phyloP scores from a whole-genome alignment of 2,888 invertebrate species.

The Slavum lentiscoides region DNA sequence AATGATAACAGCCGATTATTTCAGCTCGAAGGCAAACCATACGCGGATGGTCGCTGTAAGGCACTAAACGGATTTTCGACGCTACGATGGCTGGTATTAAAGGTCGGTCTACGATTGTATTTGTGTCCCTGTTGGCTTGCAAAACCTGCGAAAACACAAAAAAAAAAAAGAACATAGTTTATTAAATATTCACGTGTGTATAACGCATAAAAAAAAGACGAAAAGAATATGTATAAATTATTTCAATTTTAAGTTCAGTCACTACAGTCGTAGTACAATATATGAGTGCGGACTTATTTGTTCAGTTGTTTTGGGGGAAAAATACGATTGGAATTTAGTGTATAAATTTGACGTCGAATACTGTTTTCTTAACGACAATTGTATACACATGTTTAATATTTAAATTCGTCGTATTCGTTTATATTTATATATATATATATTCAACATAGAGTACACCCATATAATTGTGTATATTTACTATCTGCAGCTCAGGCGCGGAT shows the following conservation, averaged over 20 bases:
- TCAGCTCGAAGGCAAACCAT: constrained; percentile 91
- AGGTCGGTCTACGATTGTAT: constrained; percentile 74
- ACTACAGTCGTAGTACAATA: not conserved
- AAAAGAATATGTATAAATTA: not conserved
- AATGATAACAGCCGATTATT: constrained; percentile 83
- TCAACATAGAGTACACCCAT: no score
- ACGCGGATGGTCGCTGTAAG: constrained; percentile 78
- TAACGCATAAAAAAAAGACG: not conserved
- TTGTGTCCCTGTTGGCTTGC: constrained; percentile 82
- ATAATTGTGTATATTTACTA: no score
- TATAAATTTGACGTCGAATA: not conserved
- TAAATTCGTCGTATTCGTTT: no score
- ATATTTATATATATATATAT: no score
- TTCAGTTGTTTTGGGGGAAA: not conserved
- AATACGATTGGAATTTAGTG: not conserved
- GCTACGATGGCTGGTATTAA: constrained; percentile 84
- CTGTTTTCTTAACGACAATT: not conserved
- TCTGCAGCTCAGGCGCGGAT: no score
- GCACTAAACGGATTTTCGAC: constrained; percentile 79
- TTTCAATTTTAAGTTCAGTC: constrained; percentile 13
- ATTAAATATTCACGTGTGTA: constrained; percentile 9
- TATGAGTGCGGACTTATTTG: not conserved
- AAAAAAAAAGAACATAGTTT: not conserved
- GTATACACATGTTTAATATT: not conserved
- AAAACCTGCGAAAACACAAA: constrained; percentile 69